Evolutionary conservation across 2,797 vertebrate genomes (phyloP).

Genomic region (Alcedo atthis): DNA sequence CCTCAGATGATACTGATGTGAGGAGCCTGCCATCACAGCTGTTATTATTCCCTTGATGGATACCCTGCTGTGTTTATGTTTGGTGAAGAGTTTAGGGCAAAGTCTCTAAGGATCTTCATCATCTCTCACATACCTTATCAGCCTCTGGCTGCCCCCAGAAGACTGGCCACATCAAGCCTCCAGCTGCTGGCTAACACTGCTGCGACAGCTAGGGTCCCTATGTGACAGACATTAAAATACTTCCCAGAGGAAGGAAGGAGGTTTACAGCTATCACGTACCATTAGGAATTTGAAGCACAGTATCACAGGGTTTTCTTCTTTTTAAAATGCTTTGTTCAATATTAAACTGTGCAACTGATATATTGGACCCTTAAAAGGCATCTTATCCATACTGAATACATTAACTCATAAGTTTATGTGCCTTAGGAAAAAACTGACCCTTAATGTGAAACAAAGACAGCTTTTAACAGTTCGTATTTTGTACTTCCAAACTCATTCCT

Average conservation of each 20-base stretch:
- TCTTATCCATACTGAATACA: not conserved
- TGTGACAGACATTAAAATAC: not conserved
- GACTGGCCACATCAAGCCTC: not conserved
- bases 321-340: not conserved
- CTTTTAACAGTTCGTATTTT: not conserved
- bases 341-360: not conserved
- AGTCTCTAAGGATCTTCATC: not conserved
- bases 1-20: not conserved
- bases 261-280: not conserved
- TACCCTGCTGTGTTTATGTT: not conserved
- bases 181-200: not conserved
- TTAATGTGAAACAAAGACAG: not conserved
- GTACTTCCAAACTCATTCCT: not conserved
- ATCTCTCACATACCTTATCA: fast-evolving
- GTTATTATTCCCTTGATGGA: not conserved
- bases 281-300: not conserved
- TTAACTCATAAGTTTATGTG: not conserved
- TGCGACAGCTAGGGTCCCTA: not conserved
- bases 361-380: not conserved
- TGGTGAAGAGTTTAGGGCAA: not conserved
- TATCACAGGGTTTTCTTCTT: not conserved
- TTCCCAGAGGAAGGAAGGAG: not conserved
- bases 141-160: not conserved
- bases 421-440: too few species aligned
- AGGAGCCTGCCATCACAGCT: not conserved